These are phyloP conservation scores for Pomacea canaliculata DNA, from an alignment of 2,888 invertebrate species.

Conservation along the genomic window DNA sequence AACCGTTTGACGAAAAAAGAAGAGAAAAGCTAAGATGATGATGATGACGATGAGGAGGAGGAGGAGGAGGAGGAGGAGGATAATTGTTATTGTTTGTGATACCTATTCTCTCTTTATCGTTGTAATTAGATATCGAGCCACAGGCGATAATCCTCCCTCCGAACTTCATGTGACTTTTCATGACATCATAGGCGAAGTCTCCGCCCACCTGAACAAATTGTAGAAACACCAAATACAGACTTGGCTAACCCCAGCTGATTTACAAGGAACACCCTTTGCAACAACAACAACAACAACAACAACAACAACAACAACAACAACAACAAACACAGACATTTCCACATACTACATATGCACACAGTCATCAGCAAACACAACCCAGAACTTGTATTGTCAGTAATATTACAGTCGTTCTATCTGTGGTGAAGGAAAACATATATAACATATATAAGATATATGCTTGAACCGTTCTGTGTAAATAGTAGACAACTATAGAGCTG, in stretches of 20 bases:
- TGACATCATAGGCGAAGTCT: constrained; percentile 5
- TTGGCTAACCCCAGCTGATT: neutral
- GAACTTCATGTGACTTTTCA: constrained; percentile 23
- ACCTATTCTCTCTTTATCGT: constrained; percentile 9
- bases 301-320: neutral
- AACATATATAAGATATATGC: no score
- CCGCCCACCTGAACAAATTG: constrained; percentile 1
- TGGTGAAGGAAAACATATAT: no score
- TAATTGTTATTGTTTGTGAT: neutral
- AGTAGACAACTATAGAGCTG: no score
- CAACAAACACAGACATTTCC: neutral
- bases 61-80: no score
- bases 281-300: neutral
- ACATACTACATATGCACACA: neutral
- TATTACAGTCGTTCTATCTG: no score
- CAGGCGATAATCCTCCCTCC: constrained; percentile 16
- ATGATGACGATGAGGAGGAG: no score
- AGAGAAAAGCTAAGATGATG: no score
- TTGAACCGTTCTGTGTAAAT: no score
- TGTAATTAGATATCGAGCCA: constrained; percentile 20
- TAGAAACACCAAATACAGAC: neutral
- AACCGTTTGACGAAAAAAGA: no score
- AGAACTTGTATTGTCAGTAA: no score
- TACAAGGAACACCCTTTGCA: neutral
- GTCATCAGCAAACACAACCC: no score